Evolutionary conservation across 2,113 vertebrate species (phyloP).

Genomic region (Rutilus rutilus): DNA sequence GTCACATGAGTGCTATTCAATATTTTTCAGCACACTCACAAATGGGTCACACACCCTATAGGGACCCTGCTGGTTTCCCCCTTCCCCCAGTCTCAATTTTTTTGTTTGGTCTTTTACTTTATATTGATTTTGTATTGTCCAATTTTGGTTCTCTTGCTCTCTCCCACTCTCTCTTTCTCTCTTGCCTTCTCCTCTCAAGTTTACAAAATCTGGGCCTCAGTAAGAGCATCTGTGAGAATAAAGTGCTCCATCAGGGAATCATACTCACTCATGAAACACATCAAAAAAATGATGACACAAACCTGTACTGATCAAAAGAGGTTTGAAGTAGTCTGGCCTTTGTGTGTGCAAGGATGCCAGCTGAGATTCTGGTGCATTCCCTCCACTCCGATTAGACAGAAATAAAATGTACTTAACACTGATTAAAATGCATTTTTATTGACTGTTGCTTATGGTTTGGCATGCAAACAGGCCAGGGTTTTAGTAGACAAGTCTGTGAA

Average conservation of each 20-base stretch:
- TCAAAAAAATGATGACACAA: slow-evolving; percentile 60
- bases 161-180: slow-evolving; percentile 73
- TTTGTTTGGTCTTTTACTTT: slow-evolving; percentile 50
- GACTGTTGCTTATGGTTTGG: background rate
- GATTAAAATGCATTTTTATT: slow-evolving; percentile 23
- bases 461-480: background rate
- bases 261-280: slow-evolving; percentile 52
- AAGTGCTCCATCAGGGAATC: slow-evolving; percentile 57
- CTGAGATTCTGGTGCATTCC: slow-evolving; percentile 11
- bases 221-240: slow-evolving; percentile 49
- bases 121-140: slow-evolving; percentile 82
- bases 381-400: background rate
- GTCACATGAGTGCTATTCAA: background rate
- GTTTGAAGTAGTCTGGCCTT: slow-evolving; percentile 56
- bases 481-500: background rate
- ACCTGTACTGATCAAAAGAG: slow-evolving; percentile 59
- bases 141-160: slow-evolving; percentile 83
- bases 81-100: slow-evolving; percentile 71
- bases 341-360: slow-evolving; percentile 43
- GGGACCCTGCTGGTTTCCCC: background rate
- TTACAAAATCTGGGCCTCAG: slow-evolving; percentile 44
- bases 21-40: background rate
- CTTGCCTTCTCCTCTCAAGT: slow-evolving; percentile 39
- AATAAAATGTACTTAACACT: background rate
- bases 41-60: background rate